A percentile compares a stretch with the other conserved stretches of the same genome.
These are phyloP conservation scores for Hippoglossus hippoglossus DNA, from an alignment of 2,797 vertebrate species.

Conservation along the genomic window DNA sequence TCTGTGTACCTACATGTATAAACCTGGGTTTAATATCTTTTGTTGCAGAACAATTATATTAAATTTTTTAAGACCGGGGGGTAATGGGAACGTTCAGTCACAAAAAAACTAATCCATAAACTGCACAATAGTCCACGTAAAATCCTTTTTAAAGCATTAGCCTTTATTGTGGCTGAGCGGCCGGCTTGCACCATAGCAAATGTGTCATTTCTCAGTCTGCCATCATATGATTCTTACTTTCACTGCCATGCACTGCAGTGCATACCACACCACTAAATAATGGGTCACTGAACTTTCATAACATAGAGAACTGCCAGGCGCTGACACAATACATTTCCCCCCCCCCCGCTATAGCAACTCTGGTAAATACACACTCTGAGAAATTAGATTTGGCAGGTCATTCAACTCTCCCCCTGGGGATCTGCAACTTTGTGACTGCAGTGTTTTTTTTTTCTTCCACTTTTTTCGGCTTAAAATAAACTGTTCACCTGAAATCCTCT, in stretches of 20 bases:
- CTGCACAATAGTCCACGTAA: constrained; percentile 3
- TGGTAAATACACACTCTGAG: constrained; percentile 76
- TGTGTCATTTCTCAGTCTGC: constrained; percentile 42
- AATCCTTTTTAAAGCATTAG: neutral
- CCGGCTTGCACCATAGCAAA: neutral
- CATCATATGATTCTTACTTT: constrained; percentile 44
- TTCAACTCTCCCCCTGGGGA: constrained; percentile 68
- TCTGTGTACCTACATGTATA: neutral
- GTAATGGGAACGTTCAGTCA: neutral
- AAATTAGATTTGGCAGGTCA: constrained; percentile 81
- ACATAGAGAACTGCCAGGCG: constrained; percentile 69
- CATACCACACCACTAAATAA: constrained; percentile 63
- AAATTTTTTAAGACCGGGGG: neutral
- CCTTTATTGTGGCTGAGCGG: constrained; percentile 14
- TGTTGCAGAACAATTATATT: neutral
- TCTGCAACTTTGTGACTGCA: constrained; percentile 67
- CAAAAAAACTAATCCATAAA: constrained; percentile 10
- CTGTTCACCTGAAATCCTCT: constrained; percentile 54
- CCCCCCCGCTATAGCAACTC: constrained; percentile 61
- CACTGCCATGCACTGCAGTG: constrained; percentile 34
- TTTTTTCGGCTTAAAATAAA: constrained; percentile 57
- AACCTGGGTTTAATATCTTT: neutral
- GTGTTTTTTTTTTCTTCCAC: constrained; percentile 20
- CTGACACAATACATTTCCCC: constrained; percentile 76
- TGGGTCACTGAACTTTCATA: constrained; percentile 75